phyloP scores from a whole-genome alignment of 2,113 vertebrate species.

The Pongo abelii region DNA sequence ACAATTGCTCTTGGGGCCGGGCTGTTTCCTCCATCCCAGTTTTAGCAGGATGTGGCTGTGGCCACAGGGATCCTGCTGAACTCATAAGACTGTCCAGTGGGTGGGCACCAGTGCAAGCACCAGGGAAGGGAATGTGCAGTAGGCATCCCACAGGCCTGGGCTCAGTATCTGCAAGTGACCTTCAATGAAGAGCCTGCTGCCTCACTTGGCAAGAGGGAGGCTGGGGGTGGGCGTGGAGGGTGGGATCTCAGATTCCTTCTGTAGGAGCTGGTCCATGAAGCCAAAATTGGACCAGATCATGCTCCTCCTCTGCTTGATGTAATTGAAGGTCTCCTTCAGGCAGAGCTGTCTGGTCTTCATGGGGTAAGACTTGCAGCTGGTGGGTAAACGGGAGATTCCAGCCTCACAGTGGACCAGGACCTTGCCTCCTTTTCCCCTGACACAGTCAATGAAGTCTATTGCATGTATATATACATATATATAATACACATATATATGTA shows the following conservation, averaged over 20 bases:
- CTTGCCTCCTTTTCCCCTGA: slow-evolving; percentile 88
- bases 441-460: slow-evolving; percentile 87
- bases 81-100: slow-evolving; percentile 87
- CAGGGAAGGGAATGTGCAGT: slow-evolving; percentile 92
- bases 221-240: slow-evolving; percentile 86
- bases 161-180: slow-evolving; percentile 87
- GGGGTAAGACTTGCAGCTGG: slow-evolving; percentile 58
- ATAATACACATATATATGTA: neutral
- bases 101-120: slow-evolving; percentile 88
- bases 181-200: slow-evolving; percentile 87
- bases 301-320: slow-evolving; percentile 92
- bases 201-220: slow-evolving; percentile 86
- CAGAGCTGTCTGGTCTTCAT: slow-evolving; percentile 90
- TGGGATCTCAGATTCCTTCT: slow-evolving; percentile 92
- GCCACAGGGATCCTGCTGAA: slow-evolving; percentile 91
- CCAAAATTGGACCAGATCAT: slow-evolving; percentile 94
- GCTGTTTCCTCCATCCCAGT: neutral
- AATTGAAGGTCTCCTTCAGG: slow-evolving; percentile 93
- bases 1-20: slow-evolving; percentile 58
- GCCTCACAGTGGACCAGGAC: slow-evolving; percentile 91
- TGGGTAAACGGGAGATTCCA: too few relatives aligned
- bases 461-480: slow-evolving; percentile 69
- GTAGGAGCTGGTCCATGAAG: slow-evolving; percentile 94
- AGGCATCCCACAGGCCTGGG: slow-evolving; percentile 90
- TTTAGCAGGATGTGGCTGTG: slow-evolving; percentile 88